Percentiles rank a stretch among this genome's conserved stretches.
Evolutionary conservation across 2,113 vertebrate genomes (phyloP).

Genomic region (Malaclemys terrapin): DNA sequence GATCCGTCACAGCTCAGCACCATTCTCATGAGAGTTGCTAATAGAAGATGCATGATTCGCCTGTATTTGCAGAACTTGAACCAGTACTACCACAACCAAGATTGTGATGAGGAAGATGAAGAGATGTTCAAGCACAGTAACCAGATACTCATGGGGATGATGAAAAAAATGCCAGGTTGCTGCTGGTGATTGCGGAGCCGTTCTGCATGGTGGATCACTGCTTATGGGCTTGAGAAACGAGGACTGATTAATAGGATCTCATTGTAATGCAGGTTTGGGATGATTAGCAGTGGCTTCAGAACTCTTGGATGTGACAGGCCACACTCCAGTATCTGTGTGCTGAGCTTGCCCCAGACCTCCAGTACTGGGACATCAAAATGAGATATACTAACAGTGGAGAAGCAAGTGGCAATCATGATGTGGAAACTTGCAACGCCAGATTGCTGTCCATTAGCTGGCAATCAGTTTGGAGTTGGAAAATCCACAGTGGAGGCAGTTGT

Average conservation of each 20-base stretch:
- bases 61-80: not conserved
- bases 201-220: not conserved
- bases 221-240: not conserved
- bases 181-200: not conserved
- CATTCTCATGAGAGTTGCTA: not conserved
- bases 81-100: not conserved
- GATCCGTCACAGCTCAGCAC: not conserved
- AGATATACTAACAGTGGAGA: not conserved
- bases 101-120: not conserved
- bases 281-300: not conserved
- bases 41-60: not conserved
- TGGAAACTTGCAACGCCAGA: not conserved
- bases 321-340: not conserved
- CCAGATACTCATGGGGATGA: not conserved
- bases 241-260: not conserved
- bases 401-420: not conserved
- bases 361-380: not conserved
- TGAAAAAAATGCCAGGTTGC: not conserved
- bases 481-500: not conserved
- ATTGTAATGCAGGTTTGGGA: not conserved
- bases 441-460: not conserved
- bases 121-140: not conserved
- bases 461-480: not conserved
- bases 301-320: not conserved
- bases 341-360: not conserved